Base-by-base conservation (phyloP, 2,888 invertebrate species). In the Dasysyrphus albostriatus region DNA sequence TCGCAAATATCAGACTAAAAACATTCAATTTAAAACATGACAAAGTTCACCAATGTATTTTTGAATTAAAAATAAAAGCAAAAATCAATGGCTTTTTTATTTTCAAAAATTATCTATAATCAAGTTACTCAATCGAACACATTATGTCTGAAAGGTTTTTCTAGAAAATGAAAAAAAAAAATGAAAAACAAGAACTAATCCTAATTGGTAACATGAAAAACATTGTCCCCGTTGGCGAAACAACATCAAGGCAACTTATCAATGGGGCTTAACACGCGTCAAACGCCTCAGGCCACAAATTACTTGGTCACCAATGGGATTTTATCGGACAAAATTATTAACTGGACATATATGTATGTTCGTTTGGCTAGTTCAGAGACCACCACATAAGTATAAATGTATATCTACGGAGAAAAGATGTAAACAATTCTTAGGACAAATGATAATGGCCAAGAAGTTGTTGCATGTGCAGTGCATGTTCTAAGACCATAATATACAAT, bases 371-470 rank as follows among this genome's bases (percentile, higher is more conserved):
- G 74, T 9, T 42, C 19, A 19, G 24, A 4, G 49, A 54, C 51
- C 54, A 81, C 37, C 49, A 72, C n/a, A 3, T 7, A 44, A 2
- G 9, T 3, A 47, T 4, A 16, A n/a, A n/a, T n/a, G n/a, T 19
- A 19, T 49, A 47, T n/a, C 14, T 44, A 44, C 32, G 19, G 19
- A 67, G 56, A 59, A 39, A 72, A 73, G 73, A 77, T 81, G 77
- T 85, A 69, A 77, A 59, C 84, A 77, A 85, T 81, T 77, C 81
- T 37, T 73, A 59, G 54, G 73, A 82, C 82, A 87, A 87, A 87
- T 87, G 74, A 83, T 82, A 78, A 74, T 78, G 77, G 78, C 39
- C 78, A 82, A 78, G 74, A 82, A 69, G 70, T 87, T 87, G 82
- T 87, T 87, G 78, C 82, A 87, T 76, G 69, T 72, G 72, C 42